Conservation (phyloP, 2,113 vertebrate species). For the Leptobrachium leishanense region DNA sequence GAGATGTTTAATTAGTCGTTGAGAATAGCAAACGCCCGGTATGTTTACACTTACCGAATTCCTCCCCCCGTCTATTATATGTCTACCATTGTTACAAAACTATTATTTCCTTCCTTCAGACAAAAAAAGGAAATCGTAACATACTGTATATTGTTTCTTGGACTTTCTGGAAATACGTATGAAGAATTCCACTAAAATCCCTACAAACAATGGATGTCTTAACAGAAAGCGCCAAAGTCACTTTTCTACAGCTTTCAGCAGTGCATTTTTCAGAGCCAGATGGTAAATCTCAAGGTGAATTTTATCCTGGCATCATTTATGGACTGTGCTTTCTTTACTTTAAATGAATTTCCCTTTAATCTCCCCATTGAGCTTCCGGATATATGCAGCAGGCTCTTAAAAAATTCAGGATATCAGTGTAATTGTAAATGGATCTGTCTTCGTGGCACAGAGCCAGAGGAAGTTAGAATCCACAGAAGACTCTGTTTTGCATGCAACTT, state of each 20-base stretch:
- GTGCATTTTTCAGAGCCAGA: not conserved
- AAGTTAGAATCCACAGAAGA: slow-evolving; percentile 47
- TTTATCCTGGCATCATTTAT: slow-evolving; percentile 53
- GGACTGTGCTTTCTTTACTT: slow-evolving; percentile 63
- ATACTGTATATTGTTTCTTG: not conserved
- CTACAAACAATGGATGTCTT: not conserved
- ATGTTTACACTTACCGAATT: too few relatives aligned
- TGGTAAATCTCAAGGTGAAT: slow-evolving; percentile 4
- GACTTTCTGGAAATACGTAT: too few relatives aligned
- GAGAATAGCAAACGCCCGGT: too few relatives aligned
- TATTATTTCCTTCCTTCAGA: not conserved
- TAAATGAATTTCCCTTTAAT: slow-evolving; percentile 80
- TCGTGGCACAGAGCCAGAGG: slow-evolving; percentile 50
- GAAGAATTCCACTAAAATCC: not conserved
- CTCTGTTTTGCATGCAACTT: slow-evolving; percentile 32
- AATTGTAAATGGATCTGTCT: slow-evolving; percentile 65
- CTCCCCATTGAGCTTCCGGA: slow-evolving; percentile 69
- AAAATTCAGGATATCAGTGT: slow-evolving; percentile 72
- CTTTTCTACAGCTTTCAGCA: not conserved
- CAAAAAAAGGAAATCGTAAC: not conserved
- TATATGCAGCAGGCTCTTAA: slow-evolving; percentile 73
- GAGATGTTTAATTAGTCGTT: too few relatives aligned
- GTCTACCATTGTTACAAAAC: too few relatives aligned
- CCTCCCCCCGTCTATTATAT: too few relatives aligned
- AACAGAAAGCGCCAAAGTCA: not conserved